Evolutionary conservation across 2,797 vertebrate genomes (phyloP), one percentile per base, ranked within the genome.

Genomic region (Artibeus lituratus): DNA sequence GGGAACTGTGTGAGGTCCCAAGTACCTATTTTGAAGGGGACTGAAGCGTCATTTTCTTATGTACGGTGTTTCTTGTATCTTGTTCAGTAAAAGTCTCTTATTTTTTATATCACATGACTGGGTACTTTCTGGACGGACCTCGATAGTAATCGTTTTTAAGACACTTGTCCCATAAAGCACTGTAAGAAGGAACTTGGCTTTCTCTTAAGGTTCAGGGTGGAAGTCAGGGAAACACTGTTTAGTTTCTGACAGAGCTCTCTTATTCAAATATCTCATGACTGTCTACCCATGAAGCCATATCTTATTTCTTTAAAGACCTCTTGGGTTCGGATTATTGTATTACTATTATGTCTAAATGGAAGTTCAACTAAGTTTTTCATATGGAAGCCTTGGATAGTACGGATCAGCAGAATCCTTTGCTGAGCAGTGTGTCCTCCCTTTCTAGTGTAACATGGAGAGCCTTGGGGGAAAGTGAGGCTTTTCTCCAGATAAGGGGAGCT

Each of bases 261-360:
- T 37, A 37, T 67, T 95, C 53, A 87, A 10, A 37, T 92, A 70
- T 95, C 84, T 95, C 77, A 67, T 94, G 67, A n/a, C 59, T 82
- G 2, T 59, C 24, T 62, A 35, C 47, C 42, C 70, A 32, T n/a
- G 19, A 83, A 81, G 65, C 93, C 73, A 24, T 49, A 5, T 62
- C 35, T 91, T 67, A 65, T 47, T 89, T 86, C 22, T 73, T 92
- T 92, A 87, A 87, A 88, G 82, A 53, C 39, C n/a, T 91, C 51
- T 67, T 70, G 51, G 55, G 81, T 97, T 96, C 59, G 42, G 55
- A 67, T 96, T 70, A 80, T 65, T 96, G 80, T 76, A n/a, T 96
- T 92, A 67, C 39, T 39, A 19, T 87, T 55, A 73, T 92, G 80
- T 73, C 81, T 90, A 3, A 62, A 47, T 90, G 65, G 72, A 90